Conservation (phyloP, 2,797 vertebrate species). For the Danio aesculapii region DNA sequence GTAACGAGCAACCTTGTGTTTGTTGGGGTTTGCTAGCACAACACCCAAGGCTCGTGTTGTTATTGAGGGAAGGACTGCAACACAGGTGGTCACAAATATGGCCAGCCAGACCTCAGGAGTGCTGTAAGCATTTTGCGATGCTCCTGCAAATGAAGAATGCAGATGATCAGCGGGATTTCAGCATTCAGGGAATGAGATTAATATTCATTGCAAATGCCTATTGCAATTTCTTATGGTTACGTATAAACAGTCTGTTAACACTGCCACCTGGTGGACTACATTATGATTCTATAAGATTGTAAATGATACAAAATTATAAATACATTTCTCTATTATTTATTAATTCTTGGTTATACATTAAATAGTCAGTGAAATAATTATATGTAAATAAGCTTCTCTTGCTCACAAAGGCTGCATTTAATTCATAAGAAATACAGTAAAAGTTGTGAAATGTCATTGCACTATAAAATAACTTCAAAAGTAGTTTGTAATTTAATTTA, state of each 20-base stretch:
- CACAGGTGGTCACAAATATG: constrained; percentile 80
- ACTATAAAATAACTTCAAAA: too few species aligned
- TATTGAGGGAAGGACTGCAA: constrained; percentile 81
- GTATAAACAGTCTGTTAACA: neutral
- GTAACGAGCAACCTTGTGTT: constrained; percentile 73
- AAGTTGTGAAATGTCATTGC: too few species aligned
- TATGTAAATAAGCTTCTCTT: too few species aligned
- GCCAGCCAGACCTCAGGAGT: constrained; percentile 82
- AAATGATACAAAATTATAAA: too few species aligned
- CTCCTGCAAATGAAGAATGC: constrained; percentile 72
- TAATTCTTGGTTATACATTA: neutral
- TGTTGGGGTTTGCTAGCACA: constrained; percentile 57
- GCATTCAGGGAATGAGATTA: neutral
- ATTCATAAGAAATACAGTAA: too few species aligned
- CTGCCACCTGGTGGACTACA: constrained; percentile 1
- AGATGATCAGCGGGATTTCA: neutral
- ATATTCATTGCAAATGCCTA: neutral
- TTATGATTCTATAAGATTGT: too few species aligned
- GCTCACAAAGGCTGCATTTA: too few species aligned
- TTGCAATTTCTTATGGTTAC: neutral
- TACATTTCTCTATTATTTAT: neutral
- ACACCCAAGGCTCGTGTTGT: constrained; percentile 66
- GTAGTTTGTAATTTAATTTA: too few species aligned
- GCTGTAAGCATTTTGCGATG: constrained; percentile 74
- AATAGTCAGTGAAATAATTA: neutral